These are phyloP conservation scores for Elephas maximus DNA, from an alignment of 2,113 vertebrate species.

Conservation along the genomic window DNA sequence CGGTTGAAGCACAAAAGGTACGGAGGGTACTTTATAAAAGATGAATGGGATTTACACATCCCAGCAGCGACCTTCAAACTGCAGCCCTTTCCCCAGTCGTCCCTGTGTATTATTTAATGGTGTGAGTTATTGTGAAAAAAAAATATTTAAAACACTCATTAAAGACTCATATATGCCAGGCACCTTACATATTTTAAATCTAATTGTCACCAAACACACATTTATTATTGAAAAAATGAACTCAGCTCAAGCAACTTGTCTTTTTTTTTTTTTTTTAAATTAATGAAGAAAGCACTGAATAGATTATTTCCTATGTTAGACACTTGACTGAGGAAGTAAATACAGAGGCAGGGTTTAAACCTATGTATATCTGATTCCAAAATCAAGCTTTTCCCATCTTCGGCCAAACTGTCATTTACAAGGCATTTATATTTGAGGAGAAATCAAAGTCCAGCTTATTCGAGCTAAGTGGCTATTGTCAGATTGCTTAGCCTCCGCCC, in stretches of 20 bases:
- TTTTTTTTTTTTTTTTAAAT: not conserved
- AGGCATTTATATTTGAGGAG: not conserved
- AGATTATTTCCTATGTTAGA: not conserved
- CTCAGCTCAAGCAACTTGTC: not conserved
- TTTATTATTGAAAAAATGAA: slow-evolving; percentile 57
- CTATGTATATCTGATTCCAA: not conserved
- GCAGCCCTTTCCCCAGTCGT: too few species aligned
- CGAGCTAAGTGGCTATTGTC: not conserved
- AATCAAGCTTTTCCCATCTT: not conserved
- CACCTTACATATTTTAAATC: slow-evolving; percentile 40
- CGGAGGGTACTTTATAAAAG: not conserved
- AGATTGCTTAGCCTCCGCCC: not conserved
- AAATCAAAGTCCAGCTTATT: not conserved
- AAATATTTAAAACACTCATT: slow-evolving; percentile 54
- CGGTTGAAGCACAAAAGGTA: not conserved
- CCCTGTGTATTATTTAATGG: not conserved
- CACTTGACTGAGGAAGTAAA: not conserved
- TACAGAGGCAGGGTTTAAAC: not conserved
- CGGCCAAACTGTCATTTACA: not conserved
- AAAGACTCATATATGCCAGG: slow-evolving; percentile 43
- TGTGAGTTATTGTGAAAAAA: slow-evolving; percentile 36
- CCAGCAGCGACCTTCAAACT: not conserved
- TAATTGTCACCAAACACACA: slow-evolving; percentile 57
- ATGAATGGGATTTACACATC: not conserved
- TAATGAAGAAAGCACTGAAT: not conserved